These are phyloP conservation scores for Azemiops feae DNA, from an alignment of 2,113 vertebrate genomes.

Conservation along the genomic window DNA sequence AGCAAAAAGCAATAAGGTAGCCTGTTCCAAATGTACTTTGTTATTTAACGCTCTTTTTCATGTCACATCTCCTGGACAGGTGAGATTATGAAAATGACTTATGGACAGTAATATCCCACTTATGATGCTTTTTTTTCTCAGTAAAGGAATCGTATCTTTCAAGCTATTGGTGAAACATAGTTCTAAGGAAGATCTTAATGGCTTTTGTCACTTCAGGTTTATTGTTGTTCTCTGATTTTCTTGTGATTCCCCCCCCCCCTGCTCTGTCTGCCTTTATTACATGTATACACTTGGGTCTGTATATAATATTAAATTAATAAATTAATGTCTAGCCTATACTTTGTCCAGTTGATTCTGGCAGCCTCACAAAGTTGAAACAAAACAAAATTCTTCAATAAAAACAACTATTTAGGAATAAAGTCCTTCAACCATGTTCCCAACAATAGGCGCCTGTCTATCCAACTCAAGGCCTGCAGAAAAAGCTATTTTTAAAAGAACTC, in stretches of 20 bases:
- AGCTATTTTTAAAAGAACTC: not conserved
- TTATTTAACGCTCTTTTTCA: not conserved
- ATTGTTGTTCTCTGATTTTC: not conserved
- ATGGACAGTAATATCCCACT: not conserved
- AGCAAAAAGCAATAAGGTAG: not conserved
- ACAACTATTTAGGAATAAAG: not conserved
- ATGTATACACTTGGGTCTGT: not conserved
- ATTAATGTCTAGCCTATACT: not conserved
- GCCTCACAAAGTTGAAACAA: not conserved
- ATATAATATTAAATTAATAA: not conserved
- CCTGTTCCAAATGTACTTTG: not conserved
- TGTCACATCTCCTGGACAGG: not conserved
- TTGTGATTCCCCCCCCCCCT: rapidly evolving
- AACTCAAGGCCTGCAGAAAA: not conserved
- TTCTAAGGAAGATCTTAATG: not conserved
- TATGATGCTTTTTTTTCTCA: not conserved
- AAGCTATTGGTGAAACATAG: not conserved
- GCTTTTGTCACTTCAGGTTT: not conserved
- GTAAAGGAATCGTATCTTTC: not conserved
- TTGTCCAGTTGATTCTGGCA: not conserved
- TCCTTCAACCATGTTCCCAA: not conserved
- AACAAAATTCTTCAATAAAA: not conserved
- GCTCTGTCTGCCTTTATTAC: not conserved
- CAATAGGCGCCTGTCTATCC: not conserved
- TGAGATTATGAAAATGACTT: not conserved